phyloP scores from a whole-genome alignment of 2,888 invertebrate genomes.

The Drosophila cognata region DNA sequence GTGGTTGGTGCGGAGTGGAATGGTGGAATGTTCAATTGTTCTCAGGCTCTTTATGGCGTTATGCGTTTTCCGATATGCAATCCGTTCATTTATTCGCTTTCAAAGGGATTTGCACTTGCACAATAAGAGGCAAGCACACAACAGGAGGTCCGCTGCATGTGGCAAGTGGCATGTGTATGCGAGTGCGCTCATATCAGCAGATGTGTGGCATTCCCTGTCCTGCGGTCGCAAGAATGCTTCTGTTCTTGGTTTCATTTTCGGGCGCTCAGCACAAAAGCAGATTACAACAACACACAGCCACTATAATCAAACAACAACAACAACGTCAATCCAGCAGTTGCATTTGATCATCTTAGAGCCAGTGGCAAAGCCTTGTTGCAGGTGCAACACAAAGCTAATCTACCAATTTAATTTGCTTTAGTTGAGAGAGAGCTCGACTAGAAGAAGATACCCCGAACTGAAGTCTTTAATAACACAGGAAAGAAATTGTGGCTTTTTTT shows the following conservation, averaged over 20 bases:
- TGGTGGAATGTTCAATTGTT: not conserved
- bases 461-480: not conserved
- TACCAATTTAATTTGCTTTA: not conserved
- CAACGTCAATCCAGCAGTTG: not conserved
- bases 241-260: slow-evolving; percentile 17
- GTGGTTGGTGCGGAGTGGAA: not conserved
- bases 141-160: slow-evolving; percentile 12
- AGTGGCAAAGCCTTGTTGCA: not conserved
- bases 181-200: not conserved
- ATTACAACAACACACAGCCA: slow-evolving; percentile 15
- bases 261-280: slow-evolving; percentile 19
- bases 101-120: slow-evolving; percentile 54
- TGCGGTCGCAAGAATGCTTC: slow-evolving; percentile 16
- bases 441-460: too few species aligned
- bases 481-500: not conserved
- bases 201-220: not conserved
- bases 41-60: not conserved
- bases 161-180: slow-evolving; percentile 5
- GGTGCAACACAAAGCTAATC: slow-evolving; percentile 3
- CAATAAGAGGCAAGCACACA: slow-evolving; percentile 34
- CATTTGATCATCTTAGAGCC: not conserved
- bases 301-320: slow-evolving; percentile 1
- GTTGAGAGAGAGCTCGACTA: not conserved
- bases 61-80: not conserved
- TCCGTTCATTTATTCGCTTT: slow-evolving; percentile 30